Percentiles rank a stretch among this genome's conserved stretches.
These are phyloP conservation scores for Spheniscus humboldti DNA, from an alignment of 2,797 vertebrate species.

Conservation along the genomic window DNA sequence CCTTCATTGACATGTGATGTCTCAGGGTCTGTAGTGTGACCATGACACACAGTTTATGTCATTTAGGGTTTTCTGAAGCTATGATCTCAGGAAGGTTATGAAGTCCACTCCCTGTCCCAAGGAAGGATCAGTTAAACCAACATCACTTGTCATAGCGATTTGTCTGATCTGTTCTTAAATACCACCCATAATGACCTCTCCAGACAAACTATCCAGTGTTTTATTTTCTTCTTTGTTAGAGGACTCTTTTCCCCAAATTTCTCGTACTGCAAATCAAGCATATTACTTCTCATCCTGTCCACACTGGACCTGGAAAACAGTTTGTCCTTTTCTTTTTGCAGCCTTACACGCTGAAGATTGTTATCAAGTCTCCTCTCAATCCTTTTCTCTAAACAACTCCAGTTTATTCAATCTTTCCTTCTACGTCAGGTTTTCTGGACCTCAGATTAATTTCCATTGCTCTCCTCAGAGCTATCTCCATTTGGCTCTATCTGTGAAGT, in stretches of 20 bases:
- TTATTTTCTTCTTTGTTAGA: background rate
- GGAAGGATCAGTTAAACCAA: background rate
- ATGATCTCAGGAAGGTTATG: background rate
- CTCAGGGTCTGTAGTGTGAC: background rate
- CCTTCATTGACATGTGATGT: background rate
- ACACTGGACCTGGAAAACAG: background rate
- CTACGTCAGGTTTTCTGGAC: constrained; percentile 1
- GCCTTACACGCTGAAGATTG: background rate
- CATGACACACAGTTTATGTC: background rate
- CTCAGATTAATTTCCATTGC: background rate
- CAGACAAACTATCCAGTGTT: background rate
- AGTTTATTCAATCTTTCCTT: constrained; percentile 4
- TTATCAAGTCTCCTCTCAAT: background rate
- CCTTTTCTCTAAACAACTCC: background rate
- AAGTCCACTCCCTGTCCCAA: background rate
- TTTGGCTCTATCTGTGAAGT: background rate
- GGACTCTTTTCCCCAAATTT: background rate
- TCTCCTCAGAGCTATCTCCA: background rate
- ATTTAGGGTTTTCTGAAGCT: background rate
- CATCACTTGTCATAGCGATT: background rate
- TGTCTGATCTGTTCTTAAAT: constrained; percentile 1
- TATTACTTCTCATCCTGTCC: background rate
- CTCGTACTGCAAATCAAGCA: background rate
- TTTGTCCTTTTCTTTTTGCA: background rate
- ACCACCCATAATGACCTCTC: background rate